A percentile compares a stretch with the other conserved stretches of the same genome.
Evolutionary conservation across 2,888 invertebrate species (phyloP).

Genomic region (Tryphoninae sp.): DNA sequence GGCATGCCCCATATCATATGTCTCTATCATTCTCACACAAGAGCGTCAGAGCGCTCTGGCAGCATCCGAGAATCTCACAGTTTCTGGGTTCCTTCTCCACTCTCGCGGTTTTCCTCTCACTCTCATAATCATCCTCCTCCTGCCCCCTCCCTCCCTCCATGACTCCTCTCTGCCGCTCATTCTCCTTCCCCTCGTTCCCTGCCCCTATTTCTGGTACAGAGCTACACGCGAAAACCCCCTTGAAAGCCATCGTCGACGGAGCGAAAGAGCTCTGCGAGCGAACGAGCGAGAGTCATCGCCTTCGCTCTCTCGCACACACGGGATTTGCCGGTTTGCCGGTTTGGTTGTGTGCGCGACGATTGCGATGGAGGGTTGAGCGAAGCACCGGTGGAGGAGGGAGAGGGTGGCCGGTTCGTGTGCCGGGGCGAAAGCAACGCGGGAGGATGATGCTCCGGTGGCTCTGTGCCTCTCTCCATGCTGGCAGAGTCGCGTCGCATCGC

Average conservation of each 20-base stretch:
- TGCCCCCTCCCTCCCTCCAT: slow-evolving; percentile 17
- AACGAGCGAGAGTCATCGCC: slow-evolving; percentile 31
- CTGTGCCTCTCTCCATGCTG: slow-evolving; percentile 59
- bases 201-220: slow-evolving; percentile 61
- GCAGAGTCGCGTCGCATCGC: slow-evolving; percentile 78
- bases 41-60: slow-evolving; percentile 65
- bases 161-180: slow-evolving; percentile 26
- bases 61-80: slow-evolving; percentile 60
- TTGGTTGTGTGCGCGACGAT: not conserved
- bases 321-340: not conserved
- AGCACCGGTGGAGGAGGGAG: not conserved
- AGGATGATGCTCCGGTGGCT: not conserved
- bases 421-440: not conserved
- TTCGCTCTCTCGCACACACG: no score
- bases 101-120: slow-evolving; percentile 23
- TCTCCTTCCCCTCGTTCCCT: slow-evolving; percentile 36
- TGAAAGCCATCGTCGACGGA: slow-evolving; percentile 44
- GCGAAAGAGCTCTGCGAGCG: slow-evolving; percentile 39
- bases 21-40: slow-evolving; percentile 74
- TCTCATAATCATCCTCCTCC: slow-evolving; percentile 40
- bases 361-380: not conserved
- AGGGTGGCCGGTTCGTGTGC: not conserved
- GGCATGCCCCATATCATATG: slow-evolving; percentile 9
- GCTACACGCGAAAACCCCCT: not conserved
- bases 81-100: slow-evolving; percentile 54